Evolutionary conservation across 1,140 invertebrate genomes (phyloP), one percentile per base, ranked within the genome.

Genomic region (Lepidurus packardi): DNA sequence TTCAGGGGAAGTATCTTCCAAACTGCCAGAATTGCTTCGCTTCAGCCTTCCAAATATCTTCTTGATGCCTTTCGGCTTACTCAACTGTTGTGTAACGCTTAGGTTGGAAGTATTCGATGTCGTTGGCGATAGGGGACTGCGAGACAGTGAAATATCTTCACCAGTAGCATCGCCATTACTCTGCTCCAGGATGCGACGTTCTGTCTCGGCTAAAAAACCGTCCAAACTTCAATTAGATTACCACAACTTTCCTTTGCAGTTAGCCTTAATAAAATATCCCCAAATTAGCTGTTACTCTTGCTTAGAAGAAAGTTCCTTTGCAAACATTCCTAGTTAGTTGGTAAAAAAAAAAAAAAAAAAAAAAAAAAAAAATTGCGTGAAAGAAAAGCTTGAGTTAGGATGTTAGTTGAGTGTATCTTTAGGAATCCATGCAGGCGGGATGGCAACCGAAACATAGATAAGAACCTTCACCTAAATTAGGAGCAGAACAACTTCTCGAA

Each of bases 401-500:
- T 43, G 21, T 44, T 43, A 76, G 13, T 43, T 76, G 13, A 16
- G n/a, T 24, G 24, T 8, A 25, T 41, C 41, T 5, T 41, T 24
- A 76, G 34, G 34, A 34, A 34, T 21, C 53, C 76, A 65, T 45
- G 65, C 21, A 76, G 43, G 24, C 47, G 16, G 21, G 75, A 76
- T 43, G 34, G 34, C 25, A 76, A 76, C 41, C 42, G 13, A 65
- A 13, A 65, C 53, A 21, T 65, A 65, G 16, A 65, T 80, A 80
- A 80, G 77, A 81, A 81, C 84, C 83, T 81, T 88, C 86, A 96
- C 94, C 94, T 95, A 96, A 86, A 88, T 94, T 93, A 80, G 94
- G 95, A 82, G 94, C 93, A 83, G 94, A 96, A 82, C 90, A 91
- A 86, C 94, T 94, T 86, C 93, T 90, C 80, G 87, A 87, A 80